Evolutionary conservation across 2,113 vertebrate genomes (phyloP).

Genomic region (Notarius lentiginosus): DNA sequence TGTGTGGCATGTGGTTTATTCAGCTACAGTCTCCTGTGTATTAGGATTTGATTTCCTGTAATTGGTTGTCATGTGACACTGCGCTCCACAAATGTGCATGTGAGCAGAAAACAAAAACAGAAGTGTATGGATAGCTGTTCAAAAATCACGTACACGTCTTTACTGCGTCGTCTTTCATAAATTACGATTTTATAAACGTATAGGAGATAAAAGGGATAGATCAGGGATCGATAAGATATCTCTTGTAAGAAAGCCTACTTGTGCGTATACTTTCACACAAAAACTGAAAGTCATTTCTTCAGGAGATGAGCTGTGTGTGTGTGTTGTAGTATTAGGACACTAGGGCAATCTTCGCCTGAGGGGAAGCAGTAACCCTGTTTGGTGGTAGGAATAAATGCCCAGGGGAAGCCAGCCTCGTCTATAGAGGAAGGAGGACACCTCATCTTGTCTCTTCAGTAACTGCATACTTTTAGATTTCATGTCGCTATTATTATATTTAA

Average conservation of each 20-base stretch:
- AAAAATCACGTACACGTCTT: not conserved
- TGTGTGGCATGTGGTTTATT: conserved; percentile 23
- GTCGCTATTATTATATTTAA: conserved; percentile 59
- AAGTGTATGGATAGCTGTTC: not conserved
- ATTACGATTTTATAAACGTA: not conserved
- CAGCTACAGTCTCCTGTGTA: not conserved
- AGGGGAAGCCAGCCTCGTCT: conserved; percentile 47
- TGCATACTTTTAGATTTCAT: conserved; percentile 54
- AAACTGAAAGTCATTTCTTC: conserved; percentile 12
- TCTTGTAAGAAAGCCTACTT: not conserved
- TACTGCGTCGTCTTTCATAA: not conserved
- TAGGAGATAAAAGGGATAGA: not conserved
- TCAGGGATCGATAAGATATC: not conserved
- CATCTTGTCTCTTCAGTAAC: conserved; percentile 59
- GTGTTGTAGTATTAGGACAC: conserved; percentile 60
- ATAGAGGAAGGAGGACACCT: conserved; percentile 61
- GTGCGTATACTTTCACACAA: conserved; percentile 1
- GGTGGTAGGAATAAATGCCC: conserved; percentile 53
- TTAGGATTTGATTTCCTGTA: conserved; percentile 34
- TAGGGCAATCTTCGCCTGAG: conserved; percentile 72
- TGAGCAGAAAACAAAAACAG: conserved; percentile 11
- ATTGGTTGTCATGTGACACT: conserved; percentile 2
- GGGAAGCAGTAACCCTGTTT: conserved; percentile 72
- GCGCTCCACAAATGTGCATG: not conserved
- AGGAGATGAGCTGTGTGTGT: conserved; percentile 21